These are phyloP conservation scores for Lota lota DNA, from an alignment of 2,113 vertebrate genomes.

Conservation along the genomic window DNA sequence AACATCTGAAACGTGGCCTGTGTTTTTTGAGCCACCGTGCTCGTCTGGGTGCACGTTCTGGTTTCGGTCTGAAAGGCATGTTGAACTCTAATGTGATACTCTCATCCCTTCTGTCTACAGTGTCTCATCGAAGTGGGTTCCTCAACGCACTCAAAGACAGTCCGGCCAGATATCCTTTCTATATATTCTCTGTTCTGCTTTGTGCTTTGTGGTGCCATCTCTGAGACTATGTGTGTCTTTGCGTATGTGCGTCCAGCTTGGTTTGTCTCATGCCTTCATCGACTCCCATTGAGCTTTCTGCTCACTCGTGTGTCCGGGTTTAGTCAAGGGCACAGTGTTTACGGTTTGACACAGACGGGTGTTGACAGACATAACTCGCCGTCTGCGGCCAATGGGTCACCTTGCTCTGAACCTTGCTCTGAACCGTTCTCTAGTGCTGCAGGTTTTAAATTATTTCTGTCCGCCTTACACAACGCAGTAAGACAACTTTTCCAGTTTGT, in stretches of 20 bases:
- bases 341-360: background rate
- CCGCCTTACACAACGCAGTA: background rate
- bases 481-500: no score
- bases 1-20: slow-evolving; percentile 8
- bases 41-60: no score
- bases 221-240: background rate
- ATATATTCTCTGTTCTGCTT: background rate
- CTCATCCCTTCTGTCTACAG: slow-evolving; percentile 69
- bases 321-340: background rate
- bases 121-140: slow-evolving; percentile 84
- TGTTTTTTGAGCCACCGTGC: background rate
- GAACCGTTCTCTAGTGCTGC: background rate
- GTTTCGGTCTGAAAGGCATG: background rate
- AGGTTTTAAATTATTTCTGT: background rate
- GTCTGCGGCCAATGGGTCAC: background rate
- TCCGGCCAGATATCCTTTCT: slow-evolving; percentile 97
- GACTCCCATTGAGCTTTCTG: background rate
- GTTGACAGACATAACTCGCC: background rate
- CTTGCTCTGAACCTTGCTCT: background rate
- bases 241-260: background rate
- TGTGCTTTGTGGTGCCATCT: no score
- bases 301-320: background rate
- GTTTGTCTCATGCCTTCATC: background rate
- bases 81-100: background rate
- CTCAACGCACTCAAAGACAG: slow-evolving; percentile 93